Base-by-base conservation (phyloP, 2,113 vertebrate genomes). In the Australoheros scitulus region DNA sequence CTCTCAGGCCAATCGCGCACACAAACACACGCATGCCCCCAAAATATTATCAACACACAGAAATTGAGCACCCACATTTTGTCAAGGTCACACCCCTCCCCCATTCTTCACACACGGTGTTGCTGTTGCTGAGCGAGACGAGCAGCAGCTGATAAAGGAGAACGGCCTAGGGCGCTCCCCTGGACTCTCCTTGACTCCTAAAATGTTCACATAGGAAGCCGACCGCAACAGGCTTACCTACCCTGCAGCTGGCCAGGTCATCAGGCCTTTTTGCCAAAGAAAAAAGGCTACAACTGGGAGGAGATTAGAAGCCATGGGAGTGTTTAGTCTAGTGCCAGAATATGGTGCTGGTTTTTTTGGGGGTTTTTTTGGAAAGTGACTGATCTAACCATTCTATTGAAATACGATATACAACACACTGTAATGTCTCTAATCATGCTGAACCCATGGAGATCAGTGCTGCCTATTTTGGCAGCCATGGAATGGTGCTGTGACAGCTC, bases 111-210 rank as follows among this genome's bases (percentile, higher is more conserved):
- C 68, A 59, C 85, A 82, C 77, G 84, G 79, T 76, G 80, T 52
- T 86, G 61, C 82, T 80, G 38, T 65, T 91, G 82, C 81, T 57
- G 83, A 78, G 68, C 10, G 36, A 88, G 82, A 87, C 89, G 77
- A 89, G 83, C 80, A 87, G 76, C 75, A 57, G 80, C 81, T 87
- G 91, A 92, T 87, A 92, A 92, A 84, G 61, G 18, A 55, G 80
- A 85, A 56, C 61, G 89, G 91, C 94, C 89, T 86, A 63, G 68
- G 92, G 89, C 83, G 1, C 61, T 87, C 64, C 63, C 58, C 68
- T 87, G 81, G 85, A 89, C 89, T 92, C 90, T 89, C 91, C 87
- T 89, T 92, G 89, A 92, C 92, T 90, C 83, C 81, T 77, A 59
- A 61, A 86, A 86, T 65, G 38, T 74, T 88, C 80, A 88, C 81